These are phyloP conservation scores for Salvelinus alpinus DNA, from an alignment of 2,113 vertebrate genomes.

Conservation along the genomic window DNA sequence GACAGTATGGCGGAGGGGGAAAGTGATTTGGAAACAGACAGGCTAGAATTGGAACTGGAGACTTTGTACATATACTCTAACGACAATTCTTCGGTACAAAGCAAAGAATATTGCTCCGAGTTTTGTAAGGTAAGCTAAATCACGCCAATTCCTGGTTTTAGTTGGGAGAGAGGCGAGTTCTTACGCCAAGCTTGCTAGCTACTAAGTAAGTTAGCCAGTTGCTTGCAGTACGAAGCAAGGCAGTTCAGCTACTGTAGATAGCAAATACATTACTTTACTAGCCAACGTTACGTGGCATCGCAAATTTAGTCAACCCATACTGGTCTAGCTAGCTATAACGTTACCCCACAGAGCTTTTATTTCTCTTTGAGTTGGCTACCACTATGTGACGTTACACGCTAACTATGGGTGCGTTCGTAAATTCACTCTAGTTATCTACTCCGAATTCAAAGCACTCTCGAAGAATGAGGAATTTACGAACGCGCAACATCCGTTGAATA, in stretches of 20 bases:
- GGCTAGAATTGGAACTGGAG: constrained; percentile 85
- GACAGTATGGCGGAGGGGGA: constrained; percentile 97
- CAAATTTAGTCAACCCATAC: not conserved
- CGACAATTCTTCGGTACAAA: constrained; percentile 66
- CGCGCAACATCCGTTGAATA: no score
- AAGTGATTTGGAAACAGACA: constrained; percentile 91
- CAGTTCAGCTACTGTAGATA: constrained; percentile 27
- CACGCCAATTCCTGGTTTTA: not conserved
- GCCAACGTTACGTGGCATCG: not conserved
- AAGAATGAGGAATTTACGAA: no score
- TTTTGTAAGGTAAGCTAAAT: constrained; percentile 86
- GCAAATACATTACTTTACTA: not conserved
- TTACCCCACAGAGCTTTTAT: no score
- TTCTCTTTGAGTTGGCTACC: not conserved
- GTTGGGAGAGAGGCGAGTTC: not conserved
- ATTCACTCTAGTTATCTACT: no score
- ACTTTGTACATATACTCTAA: constrained; percentile 69
- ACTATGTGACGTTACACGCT: not conserved
- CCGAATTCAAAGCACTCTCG: no score
- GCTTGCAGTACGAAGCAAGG: not conserved
- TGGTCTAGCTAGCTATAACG: no score
- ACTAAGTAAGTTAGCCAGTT: constrained; percentile 4
- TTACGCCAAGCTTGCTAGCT: not conserved
- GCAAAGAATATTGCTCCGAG: constrained; percentile 85
- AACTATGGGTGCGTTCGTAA: no score